A percentile compares a stretch with the other conserved stretches of the same genome.
Conservation (phyloP, 2,113 vertebrate species). For the Dolichallabes microphthalmus region DNA sequence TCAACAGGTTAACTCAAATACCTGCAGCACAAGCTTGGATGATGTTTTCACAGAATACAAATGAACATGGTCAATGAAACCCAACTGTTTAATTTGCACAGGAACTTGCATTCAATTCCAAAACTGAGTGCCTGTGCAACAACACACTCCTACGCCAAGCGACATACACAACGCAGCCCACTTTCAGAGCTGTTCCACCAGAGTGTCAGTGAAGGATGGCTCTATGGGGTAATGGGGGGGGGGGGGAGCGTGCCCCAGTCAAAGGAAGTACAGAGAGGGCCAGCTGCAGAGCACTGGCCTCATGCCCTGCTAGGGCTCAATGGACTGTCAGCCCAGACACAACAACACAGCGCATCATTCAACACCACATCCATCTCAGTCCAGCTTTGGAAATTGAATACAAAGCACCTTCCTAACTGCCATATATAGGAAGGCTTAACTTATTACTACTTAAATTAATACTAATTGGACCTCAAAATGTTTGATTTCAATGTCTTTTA, state of each 20-base stretch:
- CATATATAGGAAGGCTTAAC: not conserved
- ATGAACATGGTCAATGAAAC: slow-evolving; percentile 15
- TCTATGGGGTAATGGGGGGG: slow-evolving; percentile 57
- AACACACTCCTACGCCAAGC: slow-evolving; percentile 25
- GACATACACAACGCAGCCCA: slow-evolving; percentile 44
- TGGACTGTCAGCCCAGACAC: slow-evolving; percentile 68
- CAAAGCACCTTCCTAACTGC: slow-evolving; percentile 30
- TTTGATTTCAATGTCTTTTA: not conserved
- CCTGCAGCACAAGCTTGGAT: not conserved
- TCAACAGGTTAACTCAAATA: not conserved
- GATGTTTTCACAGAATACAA: slow-evolving; percentile 23
- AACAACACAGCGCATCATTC: slow-evolving; percentile 47
- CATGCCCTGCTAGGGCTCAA: slow-evolving; percentile 61
- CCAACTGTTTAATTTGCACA: slow-evolving; percentile 26
- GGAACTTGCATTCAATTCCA: slow-evolving; percentile 31
- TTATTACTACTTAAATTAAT: no score
- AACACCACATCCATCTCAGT: slow-evolving; percentile 36
- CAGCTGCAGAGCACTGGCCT: slow-evolving; percentile 74
- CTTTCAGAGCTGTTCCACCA: slow-evolving; percentile 40
- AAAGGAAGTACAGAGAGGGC: slow-evolving; percentile 71
- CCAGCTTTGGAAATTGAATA: slow-evolving; percentile 33
- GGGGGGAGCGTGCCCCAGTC: slow-evolving; percentile 61
- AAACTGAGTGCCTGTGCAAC: slow-evolving; percentile 21
- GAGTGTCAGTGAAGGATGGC: slow-evolving; percentile 52
- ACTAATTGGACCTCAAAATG: no score